phyloP scores from a whole-genome alignment of 1,140 invertebrate species.

The Cecropterus lyciades region DNA sequence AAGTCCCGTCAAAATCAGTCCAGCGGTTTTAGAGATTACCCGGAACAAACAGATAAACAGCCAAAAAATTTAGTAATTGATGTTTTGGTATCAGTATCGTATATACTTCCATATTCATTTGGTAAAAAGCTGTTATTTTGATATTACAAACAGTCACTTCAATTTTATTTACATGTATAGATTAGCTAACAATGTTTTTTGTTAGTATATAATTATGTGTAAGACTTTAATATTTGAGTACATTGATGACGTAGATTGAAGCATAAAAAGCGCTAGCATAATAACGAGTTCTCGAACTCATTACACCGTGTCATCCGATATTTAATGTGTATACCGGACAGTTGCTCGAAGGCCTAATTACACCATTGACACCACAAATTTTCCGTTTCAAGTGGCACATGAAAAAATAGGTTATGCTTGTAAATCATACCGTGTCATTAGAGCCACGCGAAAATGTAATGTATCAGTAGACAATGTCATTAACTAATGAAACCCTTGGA shows the following conservation, averaged over 20 bases:
- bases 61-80: too few relatives aligned
- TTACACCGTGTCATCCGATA: slow-evolving; percentile 45
- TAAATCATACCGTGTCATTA: slow-evolving; percentile 41
- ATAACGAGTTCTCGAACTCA: slow-evolving; percentile 37
- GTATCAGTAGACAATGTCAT: slow-evolving; percentile 7
- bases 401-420: slow-evolving; percentile 47
- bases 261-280: slow-evolving; percentile 13
- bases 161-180: too few relatives aligned
- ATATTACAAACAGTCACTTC: too few relatives aligned
- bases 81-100: too few relatives aligned
- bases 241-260: slow-evolving; percentile 4
- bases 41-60: too few relatives aligned
- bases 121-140: too few relatives aligned
- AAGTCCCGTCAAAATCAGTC: too few relatives aligned
- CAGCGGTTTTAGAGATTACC: too few relatives aligned
- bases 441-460: slow-evolving; percentile 23
- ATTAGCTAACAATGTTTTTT: too few relatives aligned
- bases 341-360: slow-evolving; percentile 43
- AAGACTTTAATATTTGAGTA: neutral
- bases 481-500: slow-evolving; percentile 22
- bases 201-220: neutral
- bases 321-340: slow-evolving; percentile 35
- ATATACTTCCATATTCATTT: too few relatives aligned
- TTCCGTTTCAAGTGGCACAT: slow-evolving; percentile 54
- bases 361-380: slow-evolving; percentile 46